Conservation (phyloP, 1,140 invertebrate genomes). For the Atta cephalotes region DNA sequence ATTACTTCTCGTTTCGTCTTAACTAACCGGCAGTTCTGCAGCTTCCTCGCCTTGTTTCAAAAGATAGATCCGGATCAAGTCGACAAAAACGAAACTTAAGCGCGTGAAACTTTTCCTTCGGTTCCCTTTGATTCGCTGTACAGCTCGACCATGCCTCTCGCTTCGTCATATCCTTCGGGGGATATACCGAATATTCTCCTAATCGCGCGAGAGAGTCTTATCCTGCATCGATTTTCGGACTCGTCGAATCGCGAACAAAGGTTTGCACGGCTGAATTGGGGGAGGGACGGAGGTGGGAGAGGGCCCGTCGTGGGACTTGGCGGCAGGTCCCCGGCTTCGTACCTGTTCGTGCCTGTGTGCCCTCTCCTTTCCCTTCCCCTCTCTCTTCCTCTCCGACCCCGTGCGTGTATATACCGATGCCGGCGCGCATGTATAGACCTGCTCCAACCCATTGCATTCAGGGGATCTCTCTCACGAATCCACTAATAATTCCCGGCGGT, state of each 20-base stretch:
- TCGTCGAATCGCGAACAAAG: constrained; percentile 65
- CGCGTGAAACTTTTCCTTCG: neutral
- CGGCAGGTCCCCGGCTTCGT: constrained; percentile 57
- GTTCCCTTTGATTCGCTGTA: neutral
- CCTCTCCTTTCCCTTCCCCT: neutral
- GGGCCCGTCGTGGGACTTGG: constrained; percentile 48
- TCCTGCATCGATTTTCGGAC: constrained; percentile 61
- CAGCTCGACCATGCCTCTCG: neutral
- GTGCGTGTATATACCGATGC: constrained; percentile 12
- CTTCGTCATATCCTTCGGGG: neutral
- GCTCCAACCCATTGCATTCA: constrained; percentile 73
- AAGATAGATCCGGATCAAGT: neutral
- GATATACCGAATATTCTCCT: neutral
- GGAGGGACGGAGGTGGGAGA: neutral
- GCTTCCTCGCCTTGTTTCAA: neutral
- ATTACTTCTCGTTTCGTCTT: constrained; percentile 25
- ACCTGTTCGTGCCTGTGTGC: constrained; percentile 74
- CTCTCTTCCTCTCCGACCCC: neutral
- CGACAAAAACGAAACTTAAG: neutral
- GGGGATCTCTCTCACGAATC: constrained; percentile 78
- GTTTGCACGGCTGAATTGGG: constrained; percentile 43
- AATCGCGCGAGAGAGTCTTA: constrained; percentile 36
- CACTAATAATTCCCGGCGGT: constrained; percentile 82
- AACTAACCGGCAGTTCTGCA: neutral
- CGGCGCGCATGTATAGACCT: constrained; percentile 54